These are phyloP conservation scores for Prionailurus bengalensis DNA, from an alignment of 2,113 vertebrate species.

Conservation along the genomic window DNA sequence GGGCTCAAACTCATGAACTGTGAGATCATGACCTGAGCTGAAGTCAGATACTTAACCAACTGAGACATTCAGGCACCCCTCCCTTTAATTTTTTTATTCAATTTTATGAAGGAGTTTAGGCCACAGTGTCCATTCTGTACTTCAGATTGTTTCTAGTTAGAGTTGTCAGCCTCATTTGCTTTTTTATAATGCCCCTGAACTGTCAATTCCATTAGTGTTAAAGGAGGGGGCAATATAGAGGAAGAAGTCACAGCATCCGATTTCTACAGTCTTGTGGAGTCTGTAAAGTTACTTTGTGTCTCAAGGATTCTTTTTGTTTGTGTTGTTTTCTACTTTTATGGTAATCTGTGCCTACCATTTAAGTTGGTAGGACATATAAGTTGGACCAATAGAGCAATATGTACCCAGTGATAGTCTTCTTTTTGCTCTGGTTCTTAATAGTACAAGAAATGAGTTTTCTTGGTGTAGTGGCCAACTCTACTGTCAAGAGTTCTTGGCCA, in stretches of 20 bases:
- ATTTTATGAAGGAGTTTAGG: conserved; percentile 47
- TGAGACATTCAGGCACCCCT: background rate
- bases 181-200: conserved; percentile 65
- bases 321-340: conserved; percentile 7
- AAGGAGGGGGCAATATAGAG: background rate
- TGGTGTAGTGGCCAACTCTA: background rate
- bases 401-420: background rate
- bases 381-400: conserved; percentile 11
- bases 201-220: conserved; percentile 49
- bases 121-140: background rate
- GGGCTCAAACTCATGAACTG: too few relatives aligned
- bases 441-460: conserved; percentile 49
- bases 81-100: conserved; percentile 37
- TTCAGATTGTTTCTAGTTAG: conserved; percentile 70
- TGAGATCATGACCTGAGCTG: too few relatives aligned
- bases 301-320: conserved; percentile 29
- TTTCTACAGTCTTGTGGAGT: background rate
- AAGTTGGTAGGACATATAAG: background rate
- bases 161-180: conserved; percentile 56
- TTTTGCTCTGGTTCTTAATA: conserved; percentile 41
- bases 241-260: conserved; percentile 40
- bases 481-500: conserved; percentile 58
- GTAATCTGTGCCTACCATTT: background rate
- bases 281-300: conserved; percentile 7
- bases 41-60: too few relatives aligned